phyloP scores from a whole-genome alignment of 2,113 vertebrate genomes.

The Phoxinus phoxinus region DNA sequence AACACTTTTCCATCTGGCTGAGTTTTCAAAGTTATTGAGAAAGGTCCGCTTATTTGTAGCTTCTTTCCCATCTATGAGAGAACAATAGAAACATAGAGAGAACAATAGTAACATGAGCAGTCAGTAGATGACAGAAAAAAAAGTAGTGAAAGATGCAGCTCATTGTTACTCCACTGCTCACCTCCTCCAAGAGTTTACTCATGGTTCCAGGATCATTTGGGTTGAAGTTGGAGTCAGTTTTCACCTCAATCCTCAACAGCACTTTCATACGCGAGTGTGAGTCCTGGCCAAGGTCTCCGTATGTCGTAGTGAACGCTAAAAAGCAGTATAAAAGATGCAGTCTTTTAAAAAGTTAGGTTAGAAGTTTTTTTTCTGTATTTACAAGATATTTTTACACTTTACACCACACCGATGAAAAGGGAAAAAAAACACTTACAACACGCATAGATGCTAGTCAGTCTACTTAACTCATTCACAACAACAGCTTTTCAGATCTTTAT shows the following conservation, averaged over 20 bases:
- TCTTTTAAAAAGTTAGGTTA: background rate
- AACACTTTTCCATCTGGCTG: conserved; percentile 14
- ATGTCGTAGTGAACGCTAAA: background rate
- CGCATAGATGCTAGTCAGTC: too few species aligned
- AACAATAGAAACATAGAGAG: background rate
- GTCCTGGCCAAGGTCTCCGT: background rate
- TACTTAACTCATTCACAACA: too few species aligned
- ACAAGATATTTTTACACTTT: too few species aligned
- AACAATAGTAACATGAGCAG: background rate
- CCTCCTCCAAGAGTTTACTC: background rate
- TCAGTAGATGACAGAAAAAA: background rate
- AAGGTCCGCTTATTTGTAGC: background rate
- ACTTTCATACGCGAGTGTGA: background rate
- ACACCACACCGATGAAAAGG: too few species aligned
- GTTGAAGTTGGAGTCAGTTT: background rate
- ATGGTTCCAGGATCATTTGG: background rate
- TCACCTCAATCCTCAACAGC: conserved; percentile 19
- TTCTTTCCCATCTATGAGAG: background rate
- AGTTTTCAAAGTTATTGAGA: background rate
- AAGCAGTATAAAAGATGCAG: background rate
- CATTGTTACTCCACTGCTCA: background rate
- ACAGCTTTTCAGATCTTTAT: too few species aligned
- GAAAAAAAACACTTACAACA: too few species aligned
- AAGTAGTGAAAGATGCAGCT: background rate
- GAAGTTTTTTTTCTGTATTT: too few species aligned